Evolutionary conservation across 2,888 invertebrate genomes (phyloP).

Genomic region (Drosophila falleni): DNA sequence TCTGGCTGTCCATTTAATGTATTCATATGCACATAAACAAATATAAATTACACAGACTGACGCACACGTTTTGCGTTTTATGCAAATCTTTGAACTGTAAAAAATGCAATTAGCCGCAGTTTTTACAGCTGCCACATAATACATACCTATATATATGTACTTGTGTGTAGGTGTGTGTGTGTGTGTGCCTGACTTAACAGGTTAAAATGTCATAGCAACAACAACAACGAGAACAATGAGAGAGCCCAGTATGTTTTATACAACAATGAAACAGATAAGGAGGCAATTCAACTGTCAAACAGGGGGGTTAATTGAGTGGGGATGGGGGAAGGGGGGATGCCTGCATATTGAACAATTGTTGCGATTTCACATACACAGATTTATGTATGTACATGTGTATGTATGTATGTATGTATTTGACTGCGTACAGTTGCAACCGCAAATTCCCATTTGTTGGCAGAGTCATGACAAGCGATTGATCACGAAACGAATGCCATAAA

Average conservation of each 20-base stretch:
- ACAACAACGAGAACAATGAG: slow-evolving; percentile 23
- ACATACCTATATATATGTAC: not conserved
- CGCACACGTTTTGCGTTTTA: slow-evolving; percentile 58
- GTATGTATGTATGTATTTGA: slow-evolving; percentile 5
- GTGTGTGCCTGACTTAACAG: slow-evolving; percentile 33
- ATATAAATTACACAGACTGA: slow-evolving; percentile 71
- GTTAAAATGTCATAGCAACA: slow-evolving; percentile 49
- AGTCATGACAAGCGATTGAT: slow-evolving; percentile 69
- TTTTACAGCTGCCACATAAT: slow-evolving; percentile 58
- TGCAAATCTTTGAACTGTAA: slow-evolving; percentile 70
- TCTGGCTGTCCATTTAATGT: slow-evolving; percentile 59
- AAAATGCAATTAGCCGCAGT: slow-evolving; percentile 75
- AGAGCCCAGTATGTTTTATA: slow-evolving; percentile 1
- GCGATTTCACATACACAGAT: slow-evolving; percentile 19
- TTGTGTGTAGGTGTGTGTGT: slow-evolving; percentile 19
- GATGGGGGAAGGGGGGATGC: not conserved
- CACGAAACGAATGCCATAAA: slow-evolving; percentile 71
- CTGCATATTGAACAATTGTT: slow-evolving; percentile 28
- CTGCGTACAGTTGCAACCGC: slow-evolving; percentile 52
- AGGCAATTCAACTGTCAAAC: not conserved
- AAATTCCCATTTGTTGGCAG: slow-evolving; percentile 64
- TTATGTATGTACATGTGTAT: slow-evolving; percentile 7
- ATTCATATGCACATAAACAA: slow-evolving; percentile 77
- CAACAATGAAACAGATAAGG: slow-evolving; percentile 20
- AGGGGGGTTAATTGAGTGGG: not conserved